These are phyloP conservation scores for Panopea generosa DNA, from an alignment of 2,888 invertebrate species.

Conservation along the genomic window DNA sequence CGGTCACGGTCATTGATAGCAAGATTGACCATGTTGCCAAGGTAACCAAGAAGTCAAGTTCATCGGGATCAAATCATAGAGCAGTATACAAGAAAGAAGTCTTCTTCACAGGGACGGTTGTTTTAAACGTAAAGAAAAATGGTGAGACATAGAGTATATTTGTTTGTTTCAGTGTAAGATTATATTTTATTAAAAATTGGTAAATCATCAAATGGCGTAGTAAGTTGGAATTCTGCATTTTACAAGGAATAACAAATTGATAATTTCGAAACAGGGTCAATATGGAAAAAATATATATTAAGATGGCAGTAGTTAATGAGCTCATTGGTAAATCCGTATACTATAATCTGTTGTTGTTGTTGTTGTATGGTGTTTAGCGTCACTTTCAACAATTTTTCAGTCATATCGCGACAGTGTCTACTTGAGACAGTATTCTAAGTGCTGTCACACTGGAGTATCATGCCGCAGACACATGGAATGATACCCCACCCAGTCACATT, in stretches of 20 bases:
- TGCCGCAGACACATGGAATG: no score
- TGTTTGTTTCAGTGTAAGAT: neutral
- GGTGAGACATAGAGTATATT: constrained; percentile 22
- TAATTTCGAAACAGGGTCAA: no score
- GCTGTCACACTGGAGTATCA: no score
- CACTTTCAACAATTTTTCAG: no score
- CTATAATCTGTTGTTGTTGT: neutral
- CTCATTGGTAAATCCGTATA: no score
- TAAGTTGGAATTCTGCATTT: neutral
- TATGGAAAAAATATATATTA: no score
- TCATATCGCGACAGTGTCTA: no score
- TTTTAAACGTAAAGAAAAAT: constrained; percentile 49
- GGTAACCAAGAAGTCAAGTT: constrained; percentile 44
- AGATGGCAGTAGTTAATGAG: no score
- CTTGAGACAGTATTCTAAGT: no score
- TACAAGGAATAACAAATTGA: no score
- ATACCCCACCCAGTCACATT: no score
- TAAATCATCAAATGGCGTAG: neutral
- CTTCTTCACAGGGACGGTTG: constrained; percentile 57
- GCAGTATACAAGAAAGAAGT: no score
- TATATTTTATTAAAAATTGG: neutral
- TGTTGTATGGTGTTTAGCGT: neutral
- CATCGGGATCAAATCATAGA: constrained; percentile 26
- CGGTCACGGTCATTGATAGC: constrained; percentile 45
- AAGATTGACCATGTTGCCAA: constrained; percentile 54